phyloP scores from a whole-genome alignment of 1,140 invertebrate genomes.

The Hyposmocoma kahamanoa region DNA sequence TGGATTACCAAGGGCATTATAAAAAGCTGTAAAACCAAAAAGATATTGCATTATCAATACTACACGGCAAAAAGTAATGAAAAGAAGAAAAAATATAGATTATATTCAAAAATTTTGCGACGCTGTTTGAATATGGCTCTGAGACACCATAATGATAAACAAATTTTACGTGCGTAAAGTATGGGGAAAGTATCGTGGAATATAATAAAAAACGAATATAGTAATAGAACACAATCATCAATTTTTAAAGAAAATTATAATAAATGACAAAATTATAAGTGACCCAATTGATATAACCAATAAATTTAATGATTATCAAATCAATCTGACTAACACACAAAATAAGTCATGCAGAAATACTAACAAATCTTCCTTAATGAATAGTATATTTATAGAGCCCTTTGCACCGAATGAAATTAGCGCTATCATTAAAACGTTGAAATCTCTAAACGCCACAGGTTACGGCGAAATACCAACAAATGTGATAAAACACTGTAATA shows the following conservation, averaged over 20 bases:
- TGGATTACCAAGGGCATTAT: slow-evolving; percentile 1
- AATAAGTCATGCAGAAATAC: background rate
- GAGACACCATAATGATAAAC: background rate
- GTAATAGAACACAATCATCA: background rate
- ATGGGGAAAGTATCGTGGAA: slow-evolving; percentile 1
- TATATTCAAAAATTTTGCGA: background rate
- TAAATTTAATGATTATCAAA: background rate
- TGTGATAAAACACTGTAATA: background rate
- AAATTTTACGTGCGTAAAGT: background rate
- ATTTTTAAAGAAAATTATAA: background rate
- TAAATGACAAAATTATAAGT: background rate
- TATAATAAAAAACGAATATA: background rate
- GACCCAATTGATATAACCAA: background rate
- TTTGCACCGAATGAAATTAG: background rate
- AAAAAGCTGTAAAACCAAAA: slow-evolving; percentile 4
- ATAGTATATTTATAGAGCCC: slow-evolving; percentile 1
- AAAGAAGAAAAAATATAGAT: background rate
- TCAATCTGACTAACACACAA: background rate
- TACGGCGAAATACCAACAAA: slow-evolving; percentile 1
- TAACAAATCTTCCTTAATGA: background rate
- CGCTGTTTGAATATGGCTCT: background rate
- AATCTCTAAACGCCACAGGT: background rate
- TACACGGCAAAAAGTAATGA: background rate
- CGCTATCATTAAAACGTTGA: background rate
- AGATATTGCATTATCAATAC: background rate